A percentile compares a stretch with the other conserved stretches of the same genome.
phyloP scores from a whole-genome alignment of 2,888 invertebrate species.

The Drosophila bunnanda region DNA sequence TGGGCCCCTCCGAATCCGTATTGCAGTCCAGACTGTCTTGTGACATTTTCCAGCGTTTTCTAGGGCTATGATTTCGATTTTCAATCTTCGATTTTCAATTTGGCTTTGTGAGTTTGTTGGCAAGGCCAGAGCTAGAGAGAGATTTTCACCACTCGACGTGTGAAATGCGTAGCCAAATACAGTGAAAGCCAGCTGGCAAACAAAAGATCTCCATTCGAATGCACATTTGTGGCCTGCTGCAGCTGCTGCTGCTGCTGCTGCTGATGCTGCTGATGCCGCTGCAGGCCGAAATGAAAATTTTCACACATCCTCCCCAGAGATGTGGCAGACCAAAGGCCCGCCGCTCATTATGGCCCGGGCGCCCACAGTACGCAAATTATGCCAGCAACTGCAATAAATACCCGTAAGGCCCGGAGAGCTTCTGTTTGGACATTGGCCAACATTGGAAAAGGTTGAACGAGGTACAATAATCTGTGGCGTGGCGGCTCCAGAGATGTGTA shows the following conservation, averaged over 20 bases:
- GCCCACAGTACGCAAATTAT: slow-evolving; percentile 41
- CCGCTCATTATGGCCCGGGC: slow-evolving; percentile 21
- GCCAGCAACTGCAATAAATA: slow-evolving; percentile 37
- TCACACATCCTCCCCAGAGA: slow-evolving; percentile 39
- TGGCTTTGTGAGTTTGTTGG: slow-evolving; percentile 12
- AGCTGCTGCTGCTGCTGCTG: slow-evolving; percentile 3
- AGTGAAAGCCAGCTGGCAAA: slow-evolving; percentile 43
- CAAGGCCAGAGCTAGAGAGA: slow-evolving; percentile 12
- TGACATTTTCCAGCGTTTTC: slow-evolving; percentile 4
- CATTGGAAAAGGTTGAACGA: slow-evolving; percentile 13
- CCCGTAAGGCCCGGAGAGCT: slow-evolving; percentile 10
- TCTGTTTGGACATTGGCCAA: slow-evolving; percentile 41
- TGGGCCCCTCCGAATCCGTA: slow-evolving; percentile 7
- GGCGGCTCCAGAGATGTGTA: slow-evolving; percentile 41
- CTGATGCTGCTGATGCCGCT: not conserved
- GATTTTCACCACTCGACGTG: slow-evolving; percentile 34
- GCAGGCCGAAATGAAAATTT: slow-evolving; percentile 20
- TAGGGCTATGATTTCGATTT: not conserved
- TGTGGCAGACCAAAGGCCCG: slow-evolving; percentile 10
- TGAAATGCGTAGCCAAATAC: slow-evolving; percentile 51
- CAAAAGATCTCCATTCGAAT: slow-evolving; percentile 32
- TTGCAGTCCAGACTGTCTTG: not conserved
- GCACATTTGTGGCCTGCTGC: slow-evolving; percentile 29
- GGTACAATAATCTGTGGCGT: slow-evolving; percentile 22
- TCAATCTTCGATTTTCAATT: not conserved